Conservation (phyloP, 64 coral and sea anemone species). For the Dendronephthya gigantea region DNA sequence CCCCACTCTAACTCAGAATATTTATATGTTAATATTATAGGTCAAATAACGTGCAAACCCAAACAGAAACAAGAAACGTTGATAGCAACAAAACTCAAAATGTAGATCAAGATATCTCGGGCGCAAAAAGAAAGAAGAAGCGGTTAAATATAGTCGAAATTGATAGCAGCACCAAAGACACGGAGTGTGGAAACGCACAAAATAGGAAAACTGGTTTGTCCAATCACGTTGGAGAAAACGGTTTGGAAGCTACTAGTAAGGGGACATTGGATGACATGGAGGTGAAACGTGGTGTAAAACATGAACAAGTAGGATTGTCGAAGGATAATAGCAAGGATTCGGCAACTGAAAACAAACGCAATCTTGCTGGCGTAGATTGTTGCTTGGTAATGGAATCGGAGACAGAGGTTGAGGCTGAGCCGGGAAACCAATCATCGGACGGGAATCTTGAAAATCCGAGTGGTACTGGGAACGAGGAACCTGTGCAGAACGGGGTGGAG, state of each 20-base stretch:
- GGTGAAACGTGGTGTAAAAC: too few species aligned
- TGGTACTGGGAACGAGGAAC: too few species aligned
- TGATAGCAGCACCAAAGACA: conserved; percentile 5
- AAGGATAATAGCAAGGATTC: background rate
- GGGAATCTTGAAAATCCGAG: too few species aligned
- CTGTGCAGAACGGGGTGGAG: background rate
- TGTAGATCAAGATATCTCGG: background rate
- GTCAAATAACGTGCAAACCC: background rate
- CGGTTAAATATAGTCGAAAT: conserved; percentile 74
- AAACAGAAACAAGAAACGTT: conserved; percentile 13
- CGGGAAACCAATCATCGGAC: too few species aligned
- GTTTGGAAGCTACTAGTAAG: background rate
- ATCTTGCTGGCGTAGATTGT: background rate
- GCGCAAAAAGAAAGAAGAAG: conserved; percentile 31
- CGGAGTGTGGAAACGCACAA: background rate
- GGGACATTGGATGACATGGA: background rate
- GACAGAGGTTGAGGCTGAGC: too few species aligned
- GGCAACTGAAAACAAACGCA: too few species aligned
- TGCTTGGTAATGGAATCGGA: too few species aligned
- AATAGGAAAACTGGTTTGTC: background rate
- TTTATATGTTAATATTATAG: too few species aligned
- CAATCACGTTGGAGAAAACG: background rate
- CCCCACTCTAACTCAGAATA: too few species aligned
- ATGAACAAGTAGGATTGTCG: background rate
- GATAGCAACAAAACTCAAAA: background rate